Percentiles rank a stretch among this genome's conserved stretches.
Evolutionary conservation across 2,888 invertebrate species (phyloP).

Genomic region (Escarpia spicata): DNA sequence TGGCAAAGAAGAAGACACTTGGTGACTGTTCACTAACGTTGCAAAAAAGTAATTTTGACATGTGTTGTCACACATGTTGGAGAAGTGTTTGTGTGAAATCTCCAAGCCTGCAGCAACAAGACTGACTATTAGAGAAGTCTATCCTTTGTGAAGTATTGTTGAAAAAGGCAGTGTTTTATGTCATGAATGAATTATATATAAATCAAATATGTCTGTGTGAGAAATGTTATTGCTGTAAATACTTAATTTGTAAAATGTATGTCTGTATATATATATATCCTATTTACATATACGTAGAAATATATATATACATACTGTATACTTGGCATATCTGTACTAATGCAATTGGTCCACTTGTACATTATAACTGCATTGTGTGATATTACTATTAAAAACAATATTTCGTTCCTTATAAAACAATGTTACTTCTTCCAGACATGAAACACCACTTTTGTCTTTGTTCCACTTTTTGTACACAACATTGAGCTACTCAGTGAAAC

Average conservation of each 20-base stretch:
- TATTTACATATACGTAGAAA: background rate
- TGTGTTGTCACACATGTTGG: no score
- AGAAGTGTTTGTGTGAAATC: no score
- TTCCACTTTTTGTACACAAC: no score
- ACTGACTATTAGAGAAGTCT: background rate
- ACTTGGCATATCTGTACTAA: background rate
- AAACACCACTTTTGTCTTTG: no score
- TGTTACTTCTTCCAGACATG: background rate
- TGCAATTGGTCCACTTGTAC: background rate
- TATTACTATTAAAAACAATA: background rate
- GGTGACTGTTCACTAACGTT: no score
- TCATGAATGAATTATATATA: background rate
- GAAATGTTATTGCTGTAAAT: background rate
- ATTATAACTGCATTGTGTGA: background rate
- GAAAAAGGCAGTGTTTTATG: background rate
- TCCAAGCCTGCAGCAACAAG: background rate
- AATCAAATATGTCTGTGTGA: background rate
- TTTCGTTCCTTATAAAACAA: background rate
- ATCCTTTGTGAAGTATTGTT: background rate
- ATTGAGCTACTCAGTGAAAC: no score
- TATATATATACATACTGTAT: background rate
- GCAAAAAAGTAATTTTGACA: no score
- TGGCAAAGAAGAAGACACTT: no score
- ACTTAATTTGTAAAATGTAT: background rate
- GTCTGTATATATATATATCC: background rate